Percentiles rank a stretch among this genome's conserved stretches.
Evolutionary conservation across 2,888 invertebrate species (phyloP).

Genomic region (Lypha dubia): DNA sequence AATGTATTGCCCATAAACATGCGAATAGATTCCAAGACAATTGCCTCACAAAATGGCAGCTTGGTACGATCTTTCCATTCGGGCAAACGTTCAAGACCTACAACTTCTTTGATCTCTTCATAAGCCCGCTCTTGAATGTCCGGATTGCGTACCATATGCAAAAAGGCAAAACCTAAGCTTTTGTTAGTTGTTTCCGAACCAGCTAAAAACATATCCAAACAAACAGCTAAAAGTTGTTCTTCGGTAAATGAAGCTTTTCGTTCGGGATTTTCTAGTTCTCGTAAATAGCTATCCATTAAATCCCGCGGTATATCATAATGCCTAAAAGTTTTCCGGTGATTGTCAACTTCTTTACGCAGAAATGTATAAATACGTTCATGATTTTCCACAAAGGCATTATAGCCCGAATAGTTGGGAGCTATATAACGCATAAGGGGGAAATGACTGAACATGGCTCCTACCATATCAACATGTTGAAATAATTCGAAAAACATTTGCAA

Average conservation of each 20-base stretch:
- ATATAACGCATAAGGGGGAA: constrained; percentile 89
- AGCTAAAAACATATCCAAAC: constrained; percentile 94
- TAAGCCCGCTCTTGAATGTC: constrained; percentile 90
- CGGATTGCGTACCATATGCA: constrained; percentile 89
- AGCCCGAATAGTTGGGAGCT: constrained; percentile 91
- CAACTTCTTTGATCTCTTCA: constrained; percentile 89
- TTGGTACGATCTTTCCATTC: constrained; percentile 88
- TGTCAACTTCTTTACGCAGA: constrained; percentile 87
- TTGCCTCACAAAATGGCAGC: constrained; percentile 92
- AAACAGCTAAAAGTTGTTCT: constrained; percentile 90
- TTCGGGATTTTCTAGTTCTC: constrained; percentile 86
- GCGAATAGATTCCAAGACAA: constrained; percentile 90
- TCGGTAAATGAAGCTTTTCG: constrained; percentile 87
- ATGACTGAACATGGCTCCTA: constrained; percentile 91
- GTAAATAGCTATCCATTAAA: constrained; percentile 92
- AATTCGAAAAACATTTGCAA: constrained; percentile 88
- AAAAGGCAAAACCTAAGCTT: constrained; percentile 89
- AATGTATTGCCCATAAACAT: constrained; percentile 92
- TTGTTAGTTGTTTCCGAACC: constrained; percentile 94
- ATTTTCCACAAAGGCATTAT: constrained; percentile 88
- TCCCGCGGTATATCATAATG: constrained; percentile 87
- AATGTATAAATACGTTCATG: constrained; percentile 90
- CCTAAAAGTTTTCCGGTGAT: constrained; percentile 87
- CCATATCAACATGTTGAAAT: constrained; percentile 91
- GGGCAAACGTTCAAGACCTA: constrained; percentile 88